These are phyloP conservation scores for Heterodera filipjevi DNA, from an alignment of 2,888 invertebrate species.

Conservation along the genomic window DNA sequence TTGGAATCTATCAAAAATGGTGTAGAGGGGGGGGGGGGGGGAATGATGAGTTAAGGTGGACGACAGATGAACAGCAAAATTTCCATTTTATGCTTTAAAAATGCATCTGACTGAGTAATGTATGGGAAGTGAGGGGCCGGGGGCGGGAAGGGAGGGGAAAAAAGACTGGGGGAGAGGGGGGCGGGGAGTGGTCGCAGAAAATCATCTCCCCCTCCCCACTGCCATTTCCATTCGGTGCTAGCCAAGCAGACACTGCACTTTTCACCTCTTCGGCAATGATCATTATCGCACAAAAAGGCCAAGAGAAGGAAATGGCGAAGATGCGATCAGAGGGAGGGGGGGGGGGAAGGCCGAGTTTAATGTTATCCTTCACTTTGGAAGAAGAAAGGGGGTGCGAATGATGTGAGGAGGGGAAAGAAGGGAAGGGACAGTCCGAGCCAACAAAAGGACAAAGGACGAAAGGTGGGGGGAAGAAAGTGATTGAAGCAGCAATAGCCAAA, in stretches of 20 bases:
- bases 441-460: background rate
- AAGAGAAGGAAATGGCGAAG: background rate
- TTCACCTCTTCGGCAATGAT: background rate
- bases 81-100: no score
- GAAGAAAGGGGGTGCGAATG: background rate
- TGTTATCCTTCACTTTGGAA: background rate
- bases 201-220: background rate
- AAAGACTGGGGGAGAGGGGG: background rate
- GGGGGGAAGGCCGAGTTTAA: background rate
- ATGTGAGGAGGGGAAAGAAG: background rate
- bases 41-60: no score
- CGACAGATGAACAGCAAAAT: no score
- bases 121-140: no score
- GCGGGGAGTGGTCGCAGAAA: background rate
- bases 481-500: no score
- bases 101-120: no score
- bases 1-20: no score
- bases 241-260: background rate
- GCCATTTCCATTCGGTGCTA: background rate
- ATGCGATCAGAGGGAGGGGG: background rate
- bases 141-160: background rate
- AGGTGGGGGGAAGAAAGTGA: background rate
- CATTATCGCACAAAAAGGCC: slow-evolving; percentile 14
- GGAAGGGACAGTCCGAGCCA: background rate
- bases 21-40: slow-evolving; percentile 4